Percentiles rank a stretch among this genome's conserved stretches.
These are phyloP conservation scores for Lepus timidus DNA, from an alignment of 2,113 vertebrate species.

Conservation along the genomic window DNA sequence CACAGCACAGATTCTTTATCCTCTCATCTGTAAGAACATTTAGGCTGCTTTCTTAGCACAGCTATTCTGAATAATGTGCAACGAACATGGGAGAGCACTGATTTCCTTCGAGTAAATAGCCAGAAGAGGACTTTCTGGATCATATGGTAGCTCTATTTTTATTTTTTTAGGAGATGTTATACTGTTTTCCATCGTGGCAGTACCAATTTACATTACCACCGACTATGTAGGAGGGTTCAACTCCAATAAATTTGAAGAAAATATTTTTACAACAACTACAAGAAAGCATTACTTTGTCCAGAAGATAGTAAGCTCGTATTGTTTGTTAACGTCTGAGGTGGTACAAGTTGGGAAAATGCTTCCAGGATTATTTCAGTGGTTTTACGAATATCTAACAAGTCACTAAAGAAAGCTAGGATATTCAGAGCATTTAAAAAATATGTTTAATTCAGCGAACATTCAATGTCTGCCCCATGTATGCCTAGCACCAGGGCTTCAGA, in stretches of 20 bases:
- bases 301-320: not conserved
- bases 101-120: not conserved
- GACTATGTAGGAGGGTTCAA: not conserved
- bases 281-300: conserved; percentile 18
- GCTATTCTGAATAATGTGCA: not conserved
- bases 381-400: not conserved
- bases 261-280: conserved; percentile 15
- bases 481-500: not conserved
- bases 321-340: not conserved
- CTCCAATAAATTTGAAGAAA: conserved; percentile 12
- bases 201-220: not conserved
- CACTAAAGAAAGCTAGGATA: not conserved
- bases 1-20: not conserved
- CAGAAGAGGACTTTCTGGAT: not conserved
- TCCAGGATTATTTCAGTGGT: conserved; percentile 36
- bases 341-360: not conserved
- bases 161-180: not conserved
- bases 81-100: not conserved
- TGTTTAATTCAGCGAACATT: not conserved
- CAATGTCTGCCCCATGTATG: not conserved
- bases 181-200: not conserved
- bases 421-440: not conserved
- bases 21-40: not conserved
- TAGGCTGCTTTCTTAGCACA: not conserved
- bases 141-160: not conserved